phyloP scores from a whole-genome alignment of 2,797 vertebrate species.

The Galagoides demidoff region DNA sequence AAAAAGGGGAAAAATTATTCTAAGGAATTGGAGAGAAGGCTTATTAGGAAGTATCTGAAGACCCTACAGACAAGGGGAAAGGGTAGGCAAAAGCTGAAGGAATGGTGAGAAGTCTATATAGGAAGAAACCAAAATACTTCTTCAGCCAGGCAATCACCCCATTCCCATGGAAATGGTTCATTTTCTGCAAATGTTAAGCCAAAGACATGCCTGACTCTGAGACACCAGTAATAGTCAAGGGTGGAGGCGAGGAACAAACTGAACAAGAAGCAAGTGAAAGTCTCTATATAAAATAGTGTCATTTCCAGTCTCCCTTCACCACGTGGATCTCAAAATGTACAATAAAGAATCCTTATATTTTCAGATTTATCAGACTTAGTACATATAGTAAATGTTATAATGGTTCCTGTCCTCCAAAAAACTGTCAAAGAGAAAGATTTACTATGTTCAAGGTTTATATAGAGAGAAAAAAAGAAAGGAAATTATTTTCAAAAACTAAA shows the following conservation, averaged over 20 bases:
- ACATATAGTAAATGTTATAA: neutral
- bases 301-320: neutral
- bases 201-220: neutral
- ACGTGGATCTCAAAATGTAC: neutral
- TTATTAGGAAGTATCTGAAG: neutral
- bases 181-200: neutral
- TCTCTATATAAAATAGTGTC: neutral
- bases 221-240: neutral
- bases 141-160: neutral
- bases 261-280: neutral
- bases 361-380: neutral
- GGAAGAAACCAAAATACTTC: neutral
- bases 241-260: neutral
- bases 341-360: neutral
- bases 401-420: neutral
- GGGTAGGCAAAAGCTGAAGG: neutral
- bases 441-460: neutral
- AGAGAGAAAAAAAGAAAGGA: neutral
- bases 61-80: neutral
- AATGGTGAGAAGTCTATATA: neutral
- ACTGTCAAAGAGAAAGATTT: neutral
- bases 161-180: neutral
- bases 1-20: neutral
- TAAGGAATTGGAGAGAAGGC: neutral
- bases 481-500: neutral